Evolutionary conservation across 2,113 vertebrate species (phyloP).

Genomic region (Microcebus murinus): DNA sequence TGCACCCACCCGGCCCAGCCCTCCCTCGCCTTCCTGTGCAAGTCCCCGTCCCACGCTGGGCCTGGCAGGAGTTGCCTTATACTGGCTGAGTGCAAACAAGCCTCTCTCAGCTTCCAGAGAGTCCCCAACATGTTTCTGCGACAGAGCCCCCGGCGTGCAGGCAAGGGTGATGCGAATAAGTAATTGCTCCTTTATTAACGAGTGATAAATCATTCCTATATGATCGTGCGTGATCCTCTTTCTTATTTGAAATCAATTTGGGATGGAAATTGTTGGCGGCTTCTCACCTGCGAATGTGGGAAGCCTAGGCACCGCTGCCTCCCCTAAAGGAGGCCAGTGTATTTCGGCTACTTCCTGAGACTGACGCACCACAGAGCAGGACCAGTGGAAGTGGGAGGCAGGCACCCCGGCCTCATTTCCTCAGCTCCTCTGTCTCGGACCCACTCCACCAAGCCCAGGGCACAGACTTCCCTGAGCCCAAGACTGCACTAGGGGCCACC

Average conservation of each 20-base stretch:
- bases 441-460: background rate
- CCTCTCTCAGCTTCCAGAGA: background rate
- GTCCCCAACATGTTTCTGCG: background rate
- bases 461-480: background rate
- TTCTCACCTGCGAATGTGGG: constrained; percentile 72
- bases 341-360: constrained; percentile 66
- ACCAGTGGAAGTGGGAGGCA: background rate
- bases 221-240: constrained; percentile 74
- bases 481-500: background rate
- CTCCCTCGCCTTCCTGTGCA: background rate
- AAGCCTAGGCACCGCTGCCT: constrained; percentile 52
- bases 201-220: constrained; percentile 80
- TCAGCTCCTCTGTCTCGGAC: background rate
- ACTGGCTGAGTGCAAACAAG: background rate
- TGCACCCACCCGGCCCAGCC: background rate
- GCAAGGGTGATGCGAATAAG: constrained; percentile 48
- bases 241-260: constrained; percentile 79
- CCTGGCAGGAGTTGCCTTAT: background rate
- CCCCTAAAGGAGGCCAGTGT: constrained; percentile 74
- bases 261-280: constrained; percentile 64
- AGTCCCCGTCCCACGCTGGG: background rate
- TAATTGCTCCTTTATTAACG: constrained; percentile 77
- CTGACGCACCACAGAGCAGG: background rate
- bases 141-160: rapidly evolving
- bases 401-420: background rate